phyloP scores from a whole-genome alignment of 2,113 vertebrate species.

The Poeciliopsis prolifica region DNA sequence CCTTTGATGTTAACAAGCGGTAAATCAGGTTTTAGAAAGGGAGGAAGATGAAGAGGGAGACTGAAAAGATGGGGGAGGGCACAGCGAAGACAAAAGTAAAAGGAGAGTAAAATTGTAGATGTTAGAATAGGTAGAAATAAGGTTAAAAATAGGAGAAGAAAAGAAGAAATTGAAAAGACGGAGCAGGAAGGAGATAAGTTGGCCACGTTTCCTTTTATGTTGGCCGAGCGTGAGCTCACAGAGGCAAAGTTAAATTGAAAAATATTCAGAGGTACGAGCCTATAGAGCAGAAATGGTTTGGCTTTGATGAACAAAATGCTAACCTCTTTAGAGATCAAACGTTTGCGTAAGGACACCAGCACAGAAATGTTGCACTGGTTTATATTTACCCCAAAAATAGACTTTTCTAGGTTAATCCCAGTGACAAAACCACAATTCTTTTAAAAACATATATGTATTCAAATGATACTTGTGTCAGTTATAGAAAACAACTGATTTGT shows the following conservation, averaged over 20 bases:
- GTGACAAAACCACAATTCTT: neutral
- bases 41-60: slow-evolving; percentile 65
- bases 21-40: slow-evolving; percentile 73
- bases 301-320: slow-evolving; percentile 54
- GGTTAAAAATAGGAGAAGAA: slow-evolving; percentile 41
- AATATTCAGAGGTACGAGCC: slow-evolving; percentile 57
- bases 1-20: slow-evolving; percentile 77
- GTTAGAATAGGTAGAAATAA: slow-evolving; percentile 44
- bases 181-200: slow-evolving; percentile 21
- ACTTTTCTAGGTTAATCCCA: neutral
- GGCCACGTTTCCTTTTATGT: slow-evolving; percentile 63
- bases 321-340: slow-evolving; percentile 61
- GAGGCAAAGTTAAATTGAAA: slow-evolving; percentile 50
- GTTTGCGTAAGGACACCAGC: neutral
- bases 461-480: neutral
- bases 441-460: neutral
- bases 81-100: slow-evolving; percentile 55
- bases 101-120: slow-evolving; percentile 33
- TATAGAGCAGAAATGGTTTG: slow-evolving; percentile 37
- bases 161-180: slow-evolving; percentile 50
- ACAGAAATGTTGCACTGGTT: slow-evolving; percentile 10
- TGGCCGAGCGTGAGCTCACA: slow-evolving; percentile 9
- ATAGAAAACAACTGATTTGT: too few species aligned
- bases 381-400: neutral
- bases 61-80: slow-evolving; percentile 17